These are phyloP conservation scores for Onychomys torridus DNA, from an alignment of 2,797 vertebrate species.

Conservation along the genomic window DNA sequence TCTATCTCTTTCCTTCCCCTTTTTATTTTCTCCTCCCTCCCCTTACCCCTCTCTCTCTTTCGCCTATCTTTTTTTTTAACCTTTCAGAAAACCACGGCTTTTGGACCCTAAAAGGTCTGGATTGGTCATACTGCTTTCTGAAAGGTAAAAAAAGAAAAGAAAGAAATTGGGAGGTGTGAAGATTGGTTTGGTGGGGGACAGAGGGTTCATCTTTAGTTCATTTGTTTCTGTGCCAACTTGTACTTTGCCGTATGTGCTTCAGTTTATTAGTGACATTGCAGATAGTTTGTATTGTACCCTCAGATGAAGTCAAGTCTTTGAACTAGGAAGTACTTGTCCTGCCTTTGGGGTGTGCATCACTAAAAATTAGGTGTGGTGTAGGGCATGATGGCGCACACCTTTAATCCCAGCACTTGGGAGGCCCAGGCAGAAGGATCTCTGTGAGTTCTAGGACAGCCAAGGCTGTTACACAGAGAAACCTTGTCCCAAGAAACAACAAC, in stretches of 20 bases:
- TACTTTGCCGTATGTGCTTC: not conserved
- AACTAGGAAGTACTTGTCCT: not conserved
- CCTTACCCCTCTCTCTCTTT: not conserved
- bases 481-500: too few species aligned
- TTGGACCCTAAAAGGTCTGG: conserved; percentile 74
- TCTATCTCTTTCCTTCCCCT: conserved; percentile 44
- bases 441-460: not conserved
- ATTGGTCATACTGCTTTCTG: conserved; percentile 78
- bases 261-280: not conserved
- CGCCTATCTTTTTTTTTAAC: conserved; percentile 9
- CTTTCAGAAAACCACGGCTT: conserved; percentile 79
- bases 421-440: not conserved
- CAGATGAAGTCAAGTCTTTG: conserved; percentile 40
- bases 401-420: not conserved
- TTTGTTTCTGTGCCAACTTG: not conserved
- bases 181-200: conserved; percentile 6
- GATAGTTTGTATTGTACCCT: not conserved
- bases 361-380: not conserved
- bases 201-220: not conserved
- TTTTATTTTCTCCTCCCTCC: conserved; percentile 20
- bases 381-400: not conserved
- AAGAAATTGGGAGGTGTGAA: not conserved
- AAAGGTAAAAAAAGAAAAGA: conserved; percentile 72
- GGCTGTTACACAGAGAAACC: not conserved
- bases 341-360: not conserved